A percentile compares a stretch with the other conserved stretches of the same genome.
These are phyloP conservation scores for Philereme vetulata DNA, from an alignment of 2,888 invertebrate genomes.

Conservation along the genomic window DNA sequence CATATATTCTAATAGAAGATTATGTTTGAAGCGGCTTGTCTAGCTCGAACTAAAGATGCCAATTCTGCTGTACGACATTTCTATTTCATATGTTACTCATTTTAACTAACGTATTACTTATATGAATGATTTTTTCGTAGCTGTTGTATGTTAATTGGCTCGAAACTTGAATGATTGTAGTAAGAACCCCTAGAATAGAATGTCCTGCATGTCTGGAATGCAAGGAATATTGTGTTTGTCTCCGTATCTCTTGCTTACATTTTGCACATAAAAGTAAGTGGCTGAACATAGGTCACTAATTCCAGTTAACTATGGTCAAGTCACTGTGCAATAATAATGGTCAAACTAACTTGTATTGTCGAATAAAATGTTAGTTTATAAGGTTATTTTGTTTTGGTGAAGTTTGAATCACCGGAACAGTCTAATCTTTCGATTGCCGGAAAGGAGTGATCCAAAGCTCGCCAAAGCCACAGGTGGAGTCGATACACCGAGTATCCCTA, in stretches of 20 bases:
- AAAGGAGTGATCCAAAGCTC: slow-evolving; percentile 16
- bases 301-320: not conserved
- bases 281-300: slow-evolving; percentile 29
- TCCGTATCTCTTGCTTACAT: slow-evolving; percentile 40
- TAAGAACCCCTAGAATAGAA: slow-evolving; percentile 35
- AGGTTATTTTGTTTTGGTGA: slow-evolving; percentile 4
- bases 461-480: not conserved
- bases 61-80: no score
- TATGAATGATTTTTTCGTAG: slow-evolving; percentile 22
- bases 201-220: slow-evolving; percentile 60
- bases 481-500: slow-evolving; percentile 23
- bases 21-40: no score
- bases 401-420: slow-evolving; percentile 12
- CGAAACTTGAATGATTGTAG: slow-evolving; percentile 44
- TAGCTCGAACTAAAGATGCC: no score
- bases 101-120: no score
- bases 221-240: slow-evolving; percentile 50
- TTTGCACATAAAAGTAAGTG: slow-evolving; percentile 35
- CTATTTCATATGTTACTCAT: no score
- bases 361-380: no score
- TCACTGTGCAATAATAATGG: no score
- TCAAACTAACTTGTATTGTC: no score
- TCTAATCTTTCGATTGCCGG: no score
- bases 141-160: slow-evolving; percentile 17
- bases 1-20: no score